Base-by-base conservation (phyloP, 2,113 vertebrate genomes). In the Hipposideros armiger region DNA sequence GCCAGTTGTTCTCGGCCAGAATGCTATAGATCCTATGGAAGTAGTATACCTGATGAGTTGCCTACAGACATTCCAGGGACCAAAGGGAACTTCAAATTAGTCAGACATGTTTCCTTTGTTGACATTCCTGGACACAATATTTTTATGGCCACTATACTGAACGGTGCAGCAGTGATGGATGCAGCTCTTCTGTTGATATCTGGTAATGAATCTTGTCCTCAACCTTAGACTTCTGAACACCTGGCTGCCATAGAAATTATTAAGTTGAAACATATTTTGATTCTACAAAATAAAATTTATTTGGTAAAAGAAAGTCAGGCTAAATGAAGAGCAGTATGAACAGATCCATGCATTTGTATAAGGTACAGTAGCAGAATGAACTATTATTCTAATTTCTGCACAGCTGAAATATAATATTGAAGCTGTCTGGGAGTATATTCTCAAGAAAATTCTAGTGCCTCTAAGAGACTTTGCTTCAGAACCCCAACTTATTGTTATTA, bases 191-290 rank as follows among this genome's bases (percentile, higher is more conserved):
- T 64, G 28, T 30, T 64, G 60, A 14, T 98, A 99, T 99, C 99
- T 97, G 99, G 99, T 76, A 99, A 99, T 93, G 99, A 99, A 98
- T 99, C 99, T 36, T 99, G 99, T 96, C 99, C 99, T 96, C 99
- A 99, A 96, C 99, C 99, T 30, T 99, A 99, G 98, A 99, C 99
- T 36, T 99, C 99, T 15, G 99, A 99, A 98, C 99, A 99, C 96
- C 98, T 99, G 98, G 99, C 99, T 58, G 99, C 99, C 98, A 99
- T 99, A 96, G 99, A 99, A 99, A 99, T 99, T 98, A 99, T 99
- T 99, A 99, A 99, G 98, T 98, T 99, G 98, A 99, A 99, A 98
- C 99, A 99, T 98, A 99, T 99, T 98, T 99, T 99, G 96, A 99
- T 99, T 98, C 99, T 99, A 93, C 99, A 99, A 98, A 99, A 99